Conservation (phyloP, 2,797 vertebrate species). For the Sandelia bainsii region DNA sequence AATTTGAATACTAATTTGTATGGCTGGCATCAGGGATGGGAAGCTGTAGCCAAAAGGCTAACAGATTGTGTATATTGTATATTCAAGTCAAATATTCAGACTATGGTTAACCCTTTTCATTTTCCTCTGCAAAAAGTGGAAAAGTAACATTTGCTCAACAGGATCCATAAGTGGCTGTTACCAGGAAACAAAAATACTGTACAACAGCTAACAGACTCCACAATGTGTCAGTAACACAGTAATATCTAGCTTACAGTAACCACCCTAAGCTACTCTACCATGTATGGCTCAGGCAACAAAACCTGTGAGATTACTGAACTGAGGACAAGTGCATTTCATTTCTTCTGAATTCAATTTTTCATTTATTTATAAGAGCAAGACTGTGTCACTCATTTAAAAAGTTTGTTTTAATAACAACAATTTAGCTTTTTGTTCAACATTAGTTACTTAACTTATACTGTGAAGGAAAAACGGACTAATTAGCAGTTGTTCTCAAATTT, state of each 20-base stretch:
- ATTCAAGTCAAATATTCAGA: neutral
- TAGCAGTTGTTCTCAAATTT: neutral
- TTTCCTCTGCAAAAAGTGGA: neutral
- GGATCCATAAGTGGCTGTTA: too few relatives aligned
- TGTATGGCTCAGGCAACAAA: neutral
- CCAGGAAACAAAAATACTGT: neutral
- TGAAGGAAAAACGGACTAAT: neutral
- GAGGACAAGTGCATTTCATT: neutral
- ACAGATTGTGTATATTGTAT: neutral
- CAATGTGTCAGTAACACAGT: neutral
- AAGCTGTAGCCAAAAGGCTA: neutral
- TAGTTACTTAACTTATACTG: neutral
- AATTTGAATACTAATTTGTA: slow-evolving; percentile 54
- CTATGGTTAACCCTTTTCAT: neutral
- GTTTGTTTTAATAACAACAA: neutral
- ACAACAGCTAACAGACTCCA: neutral
- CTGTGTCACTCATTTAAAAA: neutral
- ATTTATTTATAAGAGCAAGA: neutral
- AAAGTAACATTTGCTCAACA: neutral
- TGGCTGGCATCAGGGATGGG: neutral
- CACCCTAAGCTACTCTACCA: neutral
- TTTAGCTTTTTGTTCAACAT: neutral
- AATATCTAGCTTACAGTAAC: neutral
- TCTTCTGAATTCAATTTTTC: neutral
- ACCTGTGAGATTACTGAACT: neutral